Evolutionary conservation across 2,888 invertebrate genomes (phyloP), one percentile per base, ranked within the genome.

Genomic region (Phasia obesa): DNA sequence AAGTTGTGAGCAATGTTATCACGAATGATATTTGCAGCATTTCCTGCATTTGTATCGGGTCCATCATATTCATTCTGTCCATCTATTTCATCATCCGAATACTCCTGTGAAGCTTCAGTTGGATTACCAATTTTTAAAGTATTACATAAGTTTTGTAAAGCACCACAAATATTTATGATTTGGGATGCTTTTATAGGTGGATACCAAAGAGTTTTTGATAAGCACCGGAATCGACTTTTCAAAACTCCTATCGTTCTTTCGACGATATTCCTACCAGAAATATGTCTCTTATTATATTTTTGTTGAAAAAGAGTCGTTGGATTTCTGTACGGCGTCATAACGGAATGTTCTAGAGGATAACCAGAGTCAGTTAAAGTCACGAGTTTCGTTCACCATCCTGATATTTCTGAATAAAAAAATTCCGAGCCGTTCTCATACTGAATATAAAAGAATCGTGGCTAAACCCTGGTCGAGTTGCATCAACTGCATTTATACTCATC

Each of bases 241-340:
- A 49, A 13, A 19, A 49, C 49, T 7, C 49, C 49, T 21, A 49
- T 49, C 21, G 21, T 49, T 23, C 21, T 49, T 2, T 21, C 49
- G 0, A 49, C 49, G 7, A 21, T 49, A 21, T 49, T 49, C 11
- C 49, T n/a, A 2, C 1, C 17, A 47, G 44, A 44, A 17, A 17
- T n/a, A 44, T 44, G 44, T 44, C 17, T 44, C 17, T 17, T 44
- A n/a, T 44, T 44, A 44, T n/a, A 44, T 44, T 5, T 44, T n/a
- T 44, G 44, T 4, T 44, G 44, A n/a, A 4, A 44, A 44, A 44
- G 5, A 25, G 21, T 17, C 4, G 23, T 44, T 17, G 64, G 47
- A 17, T 49, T 64, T 47, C 64, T 44, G 35, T 25, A 65, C 15
- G 65, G 49, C 15, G 62, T 64, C 57, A 59, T 59, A 4, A 59